Percentiles rank a stretch among this genome's conserved stretches.
These are phyloP conservation scores for Poeciliopsis occidentalis DNA, from an alignment of 2,113 vertebrate genomes.

Conservation along the genomic window DNA sequence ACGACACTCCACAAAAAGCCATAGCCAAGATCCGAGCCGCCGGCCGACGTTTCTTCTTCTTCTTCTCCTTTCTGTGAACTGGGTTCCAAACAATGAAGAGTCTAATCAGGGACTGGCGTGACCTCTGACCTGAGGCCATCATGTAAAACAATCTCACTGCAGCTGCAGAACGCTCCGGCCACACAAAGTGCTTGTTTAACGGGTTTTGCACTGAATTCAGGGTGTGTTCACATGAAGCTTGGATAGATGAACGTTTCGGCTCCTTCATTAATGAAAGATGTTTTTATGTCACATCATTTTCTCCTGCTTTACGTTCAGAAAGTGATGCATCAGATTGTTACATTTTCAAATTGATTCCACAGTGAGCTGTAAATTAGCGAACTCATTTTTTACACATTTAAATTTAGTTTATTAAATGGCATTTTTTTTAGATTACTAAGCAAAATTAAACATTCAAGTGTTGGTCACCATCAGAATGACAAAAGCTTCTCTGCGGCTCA, in stretches of 20 bases:
- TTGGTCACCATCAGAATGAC: not conserved
- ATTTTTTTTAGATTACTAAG: not conserved
- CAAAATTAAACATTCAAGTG: not conserved
- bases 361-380: not conserved
- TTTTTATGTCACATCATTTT: not conserved
- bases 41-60: not conserved
- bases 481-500: not conserved
- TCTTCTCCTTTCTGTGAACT: constrained; percentile 2
- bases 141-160: constrained; percentile 44
- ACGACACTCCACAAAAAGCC: constrained; percentile 7
- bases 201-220: constrained; percentile 36
- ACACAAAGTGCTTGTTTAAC: not conserved
- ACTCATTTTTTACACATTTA: not conserved
- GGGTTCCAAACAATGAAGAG: constrained; percentile 11
- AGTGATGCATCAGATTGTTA: not conserved
- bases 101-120: not conserved
- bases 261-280: not conserved
- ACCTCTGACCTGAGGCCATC: constrained; percentile 16
- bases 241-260: not conserved
- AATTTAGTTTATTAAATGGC: not conserved
- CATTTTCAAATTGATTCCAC: not conserved
- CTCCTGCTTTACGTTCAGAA: not conserved
- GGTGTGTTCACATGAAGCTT: constrained; percentile 9
- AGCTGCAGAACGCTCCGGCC: constrained; percentile 29
- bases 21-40: not conserved